phyloP scores from a whole-genome alignment of 2,797 vertebrate species.

The Eleutherodactylus coqui region DNA sequence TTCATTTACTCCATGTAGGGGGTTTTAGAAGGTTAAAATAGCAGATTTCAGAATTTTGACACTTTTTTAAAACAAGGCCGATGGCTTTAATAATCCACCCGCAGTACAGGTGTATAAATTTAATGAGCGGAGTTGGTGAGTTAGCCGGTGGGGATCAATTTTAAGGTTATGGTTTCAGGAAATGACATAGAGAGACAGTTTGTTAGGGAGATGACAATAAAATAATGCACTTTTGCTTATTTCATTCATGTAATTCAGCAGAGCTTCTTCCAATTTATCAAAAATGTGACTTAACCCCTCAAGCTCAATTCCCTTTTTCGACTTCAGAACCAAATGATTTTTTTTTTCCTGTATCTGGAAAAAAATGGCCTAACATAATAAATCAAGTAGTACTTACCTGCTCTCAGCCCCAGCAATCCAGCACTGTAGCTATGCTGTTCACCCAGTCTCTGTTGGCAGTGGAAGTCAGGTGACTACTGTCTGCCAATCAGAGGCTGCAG shows the following conservation, averaged over 20 bases:
- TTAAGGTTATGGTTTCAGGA: conserved; percentile 2
- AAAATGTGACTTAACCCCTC: not conserved
- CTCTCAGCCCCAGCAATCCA: too few species aligned
- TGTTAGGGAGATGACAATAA: not conserved
- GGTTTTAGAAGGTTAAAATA: not conserved
- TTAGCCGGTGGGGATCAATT: conserved; percentile 4
- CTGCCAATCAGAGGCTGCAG: too few species aligned
- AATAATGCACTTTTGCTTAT: not conserved
- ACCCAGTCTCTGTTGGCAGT: too few species aligned
- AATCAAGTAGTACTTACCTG: too few species aligned
- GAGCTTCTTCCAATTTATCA: not conserved
- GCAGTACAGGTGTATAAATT: conserved; percentile 6
- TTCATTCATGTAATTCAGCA: not conserved
- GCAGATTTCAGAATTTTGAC: not conserved
- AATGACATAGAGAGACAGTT: not conserved
- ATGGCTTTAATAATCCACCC: not conserved
- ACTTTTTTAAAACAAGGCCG: not conserved
- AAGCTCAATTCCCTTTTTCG: too few species aligned
- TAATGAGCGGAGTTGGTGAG: not conserved
- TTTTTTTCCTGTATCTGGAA: too few species aligned
- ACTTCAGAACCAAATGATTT: too few species aligned
- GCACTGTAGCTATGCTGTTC: too few species aligned
- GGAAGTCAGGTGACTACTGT: too few species aligned
- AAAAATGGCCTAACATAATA: too few species aligned
- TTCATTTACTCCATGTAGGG: conserved; percentile 1